Base-by-base conservation (phyloP, 2,888 invertebrate species). In the Temnothorax rugatulus region DNA sequence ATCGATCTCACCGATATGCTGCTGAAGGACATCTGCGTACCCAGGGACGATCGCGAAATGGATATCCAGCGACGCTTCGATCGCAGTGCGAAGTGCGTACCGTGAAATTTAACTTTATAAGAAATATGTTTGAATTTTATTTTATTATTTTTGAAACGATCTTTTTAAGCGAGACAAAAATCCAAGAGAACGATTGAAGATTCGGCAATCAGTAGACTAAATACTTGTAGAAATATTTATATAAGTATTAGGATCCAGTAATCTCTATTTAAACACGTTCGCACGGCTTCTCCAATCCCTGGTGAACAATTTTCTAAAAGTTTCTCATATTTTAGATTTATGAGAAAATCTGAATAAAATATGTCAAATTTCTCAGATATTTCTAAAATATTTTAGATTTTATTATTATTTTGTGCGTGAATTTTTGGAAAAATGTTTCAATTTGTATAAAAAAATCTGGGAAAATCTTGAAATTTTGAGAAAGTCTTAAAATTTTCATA, bases 11-110 rank as follows among this genome's bases (percentile, higher is more conserved):
- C 85, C 1, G 64, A 90, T 9, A 89, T 84, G 76, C 38, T 91
- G 4, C 15, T 81, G 52, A 52, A 83, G 4, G 61, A 86, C 0
- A 47, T 84, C 29, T 91, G 85, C n/a, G 0, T 83, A 18, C 89
- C 90, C 2, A 84, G 64, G 29, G 71, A 90, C 66, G 61, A 83
- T 3, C 18, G 71, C 9, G 91, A 91, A 44, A 7, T 5, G 13
- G 11, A 61, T 4, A 91, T 91, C 38, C 87, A 88, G 25, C 64
- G 29, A 41, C 83, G 68, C 9, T 91, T 79, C 59, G 87, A 91
- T 57, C 25, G 54, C 7, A 76, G 69, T 11, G 88, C 90, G 0
- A 91, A 87, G 91, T 87, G 21, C 21, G 54, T 47, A 64, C 77
- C 34, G 52, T 77, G 11, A 57, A 47, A 4, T 38, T n/a, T 25